phyloP scores from a whole-genome alignment of 1,140 invertebrate genomes.

The Mya arenaria region DNA sequence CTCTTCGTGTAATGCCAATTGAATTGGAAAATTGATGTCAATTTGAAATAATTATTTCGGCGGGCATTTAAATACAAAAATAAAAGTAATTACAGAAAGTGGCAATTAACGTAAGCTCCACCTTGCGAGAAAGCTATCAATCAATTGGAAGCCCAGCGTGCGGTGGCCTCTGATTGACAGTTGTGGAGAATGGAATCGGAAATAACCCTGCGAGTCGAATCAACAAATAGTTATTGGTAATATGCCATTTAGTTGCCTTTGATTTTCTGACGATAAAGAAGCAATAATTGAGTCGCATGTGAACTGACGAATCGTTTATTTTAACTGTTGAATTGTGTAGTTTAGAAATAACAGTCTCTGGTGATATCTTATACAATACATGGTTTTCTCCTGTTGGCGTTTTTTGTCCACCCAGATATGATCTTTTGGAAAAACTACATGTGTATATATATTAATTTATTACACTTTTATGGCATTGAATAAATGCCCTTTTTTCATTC shows the following conservation, averaged over 20 bases:
- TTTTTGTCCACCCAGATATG: no score
- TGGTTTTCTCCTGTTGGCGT: no score
- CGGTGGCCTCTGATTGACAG: conserved; percentile 39
- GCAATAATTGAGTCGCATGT: no score
- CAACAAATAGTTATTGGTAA: conserved; percentile 32
- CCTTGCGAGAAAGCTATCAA: conserved; percentile 32
- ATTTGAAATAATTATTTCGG: conserved; percentile 35
- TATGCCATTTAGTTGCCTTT: conserved; percentile 6
- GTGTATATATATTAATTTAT: no score
- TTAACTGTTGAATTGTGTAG: no score
- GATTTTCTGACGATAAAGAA: no score
- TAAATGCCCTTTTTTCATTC: no score
- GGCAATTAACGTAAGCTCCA: conserved; percentile 36
- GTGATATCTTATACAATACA: no score
- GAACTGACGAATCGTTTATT: no score
- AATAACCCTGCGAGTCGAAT: neutral
- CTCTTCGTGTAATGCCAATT: neutral
- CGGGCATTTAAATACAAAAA: conserved; percentile 24
- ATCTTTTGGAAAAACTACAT: no score
- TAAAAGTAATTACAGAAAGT: conserved; percentile 34
- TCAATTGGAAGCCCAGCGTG: conserved; percentile 23
- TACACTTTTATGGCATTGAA: no score
- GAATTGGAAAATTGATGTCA: conserved; percentile 40
- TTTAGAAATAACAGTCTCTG: no score
- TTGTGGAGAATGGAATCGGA: neutral